phyloP scores from a whole-genome alignment of 1,140 invertebrate genomes.

The Aphelenchoides besseyi region DNA sequence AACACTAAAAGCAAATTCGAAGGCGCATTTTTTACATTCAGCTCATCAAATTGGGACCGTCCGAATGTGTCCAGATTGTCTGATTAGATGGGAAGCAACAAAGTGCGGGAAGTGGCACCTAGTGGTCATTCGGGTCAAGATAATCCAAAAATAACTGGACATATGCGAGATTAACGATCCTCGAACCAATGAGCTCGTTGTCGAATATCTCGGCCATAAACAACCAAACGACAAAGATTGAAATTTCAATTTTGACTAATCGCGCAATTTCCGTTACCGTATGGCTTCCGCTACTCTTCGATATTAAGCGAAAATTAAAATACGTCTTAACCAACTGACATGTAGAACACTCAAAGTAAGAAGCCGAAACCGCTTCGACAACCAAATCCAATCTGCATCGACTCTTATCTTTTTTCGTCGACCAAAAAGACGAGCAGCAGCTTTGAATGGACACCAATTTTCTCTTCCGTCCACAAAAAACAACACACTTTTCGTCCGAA shows the following conservation, averaged over 20 bases:
- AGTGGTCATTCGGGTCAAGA: background rate
- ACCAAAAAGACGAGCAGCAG: background rate
- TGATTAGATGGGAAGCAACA: background rate
- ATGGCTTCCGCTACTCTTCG: background rate
- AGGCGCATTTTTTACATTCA: too few relatives aligned
- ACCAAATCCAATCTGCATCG: slow-evolving; percentile 2
- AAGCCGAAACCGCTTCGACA: background rate
- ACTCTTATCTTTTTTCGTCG: background rate
- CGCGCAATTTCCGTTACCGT: background rate
- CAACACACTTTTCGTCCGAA: background rate
- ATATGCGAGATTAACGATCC: background rate
- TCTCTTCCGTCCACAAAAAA: background rate
- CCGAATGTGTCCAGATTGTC: background rate
- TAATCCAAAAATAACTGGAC: background rate
- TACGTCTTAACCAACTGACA: background rate
- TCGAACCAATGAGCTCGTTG: background rate
- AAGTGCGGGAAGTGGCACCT: background rate
- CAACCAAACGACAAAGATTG: too few relatives aligned
- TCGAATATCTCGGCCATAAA: too few relatives aligned
- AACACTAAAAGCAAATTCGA: background rate
- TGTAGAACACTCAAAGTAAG: background rate
- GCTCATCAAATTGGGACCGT: background rate
- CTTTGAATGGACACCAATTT: background rate
- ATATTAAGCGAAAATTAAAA: background rate
- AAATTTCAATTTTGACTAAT: too few relatives aligned